These are phyloP conservation scores for Pyrrhosoma nymphula DNA, from an alignment of 2,888 invertebrate species.

Conservation along the genomic window DNA sequence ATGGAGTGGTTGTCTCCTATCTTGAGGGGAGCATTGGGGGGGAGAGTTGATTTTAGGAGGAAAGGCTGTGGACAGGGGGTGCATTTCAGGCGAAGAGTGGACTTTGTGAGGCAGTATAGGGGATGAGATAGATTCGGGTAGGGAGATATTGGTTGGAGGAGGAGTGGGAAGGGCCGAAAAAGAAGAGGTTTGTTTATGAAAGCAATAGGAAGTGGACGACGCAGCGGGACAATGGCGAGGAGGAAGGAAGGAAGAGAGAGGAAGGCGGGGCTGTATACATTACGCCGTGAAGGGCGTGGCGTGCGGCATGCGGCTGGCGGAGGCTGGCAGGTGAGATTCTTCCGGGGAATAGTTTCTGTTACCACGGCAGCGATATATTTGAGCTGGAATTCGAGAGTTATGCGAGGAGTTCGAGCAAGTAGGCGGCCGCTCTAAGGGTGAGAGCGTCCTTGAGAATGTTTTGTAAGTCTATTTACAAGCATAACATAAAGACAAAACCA, in stretches of 20 bases:
- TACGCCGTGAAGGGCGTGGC: no score
- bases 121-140: background rate
- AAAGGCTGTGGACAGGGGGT: background rate
- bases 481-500: no score
- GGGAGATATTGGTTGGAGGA: background rate
- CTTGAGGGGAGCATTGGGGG: background rate
- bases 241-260: background rate
- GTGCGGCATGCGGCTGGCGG: background rate
- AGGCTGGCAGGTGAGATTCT: background rate
- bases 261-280: background rate
- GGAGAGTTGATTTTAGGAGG: background rate
- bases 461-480: no score
- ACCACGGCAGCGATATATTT: background rate
- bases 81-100: background rate
- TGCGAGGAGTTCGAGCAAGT: background rate
- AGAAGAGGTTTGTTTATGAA: constrained; percentile 27
- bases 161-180: background rate
- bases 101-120: no score
- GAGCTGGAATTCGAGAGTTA: background rate
- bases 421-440: no score
- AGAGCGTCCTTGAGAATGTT: no score
- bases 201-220: background rate
- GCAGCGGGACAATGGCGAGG: background rate
- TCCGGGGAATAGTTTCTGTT: background rate
- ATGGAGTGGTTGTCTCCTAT: background rate